Percentiles rank a stretch among this genome's conserved stretches.
Conservation (phyloP, 2,888 invertebrate species). For the Drosophila histrio region DNA sequence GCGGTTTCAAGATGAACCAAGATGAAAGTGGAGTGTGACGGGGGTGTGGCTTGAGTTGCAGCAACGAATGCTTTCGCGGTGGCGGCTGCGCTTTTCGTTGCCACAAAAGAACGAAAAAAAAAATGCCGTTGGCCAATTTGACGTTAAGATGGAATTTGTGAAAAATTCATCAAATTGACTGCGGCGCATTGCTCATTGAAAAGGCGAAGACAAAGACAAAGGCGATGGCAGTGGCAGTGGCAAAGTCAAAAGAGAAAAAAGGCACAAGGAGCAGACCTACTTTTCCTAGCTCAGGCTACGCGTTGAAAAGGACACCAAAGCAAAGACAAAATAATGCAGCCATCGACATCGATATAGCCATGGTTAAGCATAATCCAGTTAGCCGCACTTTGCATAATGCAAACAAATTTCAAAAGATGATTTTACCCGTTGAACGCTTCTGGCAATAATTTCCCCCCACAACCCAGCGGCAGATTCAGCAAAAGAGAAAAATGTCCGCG, state of each 20-base stretch:
- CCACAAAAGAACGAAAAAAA: constrained; percentile 28
- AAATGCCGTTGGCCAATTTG: constrained; percentile 67
- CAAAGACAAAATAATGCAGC: constrained; percentile 12
- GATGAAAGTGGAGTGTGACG: neutral
- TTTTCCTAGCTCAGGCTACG: neutral
- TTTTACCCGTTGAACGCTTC: constrained; percentile 14
- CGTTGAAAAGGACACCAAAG: constrained; percentile 10
- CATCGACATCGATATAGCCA: neutral
- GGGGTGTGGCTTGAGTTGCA: neutral
- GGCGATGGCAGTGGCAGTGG: neutral
- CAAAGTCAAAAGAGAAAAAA: neutral
- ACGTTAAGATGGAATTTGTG: constrained; percentile 77
- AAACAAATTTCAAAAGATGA: constrained; percentile 45
- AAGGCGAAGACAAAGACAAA: constrained; percentile 39
- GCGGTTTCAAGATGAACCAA: constrained; percentile 55
- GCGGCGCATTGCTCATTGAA: constrained; percentile 64
- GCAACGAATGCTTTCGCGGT: constrained; percentile 24
- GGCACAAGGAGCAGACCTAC: neutral
- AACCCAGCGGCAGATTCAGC: constrained; percentile 52
- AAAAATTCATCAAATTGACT: constrained; percentile 78
- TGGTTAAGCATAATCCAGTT: constrained; percentile 54
- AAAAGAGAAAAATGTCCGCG: constrained; percentile 44
- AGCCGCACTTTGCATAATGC: constrained; percentile 68
- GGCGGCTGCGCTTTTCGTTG: constrained; percentile 60
- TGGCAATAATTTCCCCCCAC: constrained; percentile 53